phyloP scores from a whole-genome alignment of 2,888 invertebrate species.

The Microplitis manilae region DNA sequence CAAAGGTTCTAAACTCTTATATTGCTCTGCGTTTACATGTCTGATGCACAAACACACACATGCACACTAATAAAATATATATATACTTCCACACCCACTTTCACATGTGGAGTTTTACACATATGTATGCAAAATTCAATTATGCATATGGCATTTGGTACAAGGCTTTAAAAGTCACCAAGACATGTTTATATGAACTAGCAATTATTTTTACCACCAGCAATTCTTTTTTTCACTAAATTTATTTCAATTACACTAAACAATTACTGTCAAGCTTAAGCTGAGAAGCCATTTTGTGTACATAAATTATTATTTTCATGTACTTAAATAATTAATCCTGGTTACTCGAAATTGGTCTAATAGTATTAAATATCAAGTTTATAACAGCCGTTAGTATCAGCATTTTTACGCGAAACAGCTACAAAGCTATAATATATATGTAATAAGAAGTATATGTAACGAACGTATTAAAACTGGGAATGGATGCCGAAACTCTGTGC shows the following conservation, averaged over 20 bases:
- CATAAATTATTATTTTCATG: too few relatives aligned
- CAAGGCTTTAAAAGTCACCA: conserved; percentile 32
- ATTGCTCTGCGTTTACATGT: conserved; percentile 18
- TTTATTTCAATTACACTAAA: background rate
- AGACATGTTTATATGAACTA: conserved; percentile 20
- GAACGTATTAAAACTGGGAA: conserved; percentile 35
- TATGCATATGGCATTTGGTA: conserved; percentile 22
- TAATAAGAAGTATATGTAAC: too few relatives aligned
- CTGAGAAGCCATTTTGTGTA: too few relatives aligned
- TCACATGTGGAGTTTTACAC: background rate
- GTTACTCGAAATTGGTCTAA: too few relatives aligned
- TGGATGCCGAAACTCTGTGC: conserved; percentile 46
- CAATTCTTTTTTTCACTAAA: background rate
- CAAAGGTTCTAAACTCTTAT: conserved; percentile 24
- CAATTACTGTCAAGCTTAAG: background rate
- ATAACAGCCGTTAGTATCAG: too few relatives aligned
- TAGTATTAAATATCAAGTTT: too few relatives aligned
- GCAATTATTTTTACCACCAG: background rate
- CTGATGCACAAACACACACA: background rate
- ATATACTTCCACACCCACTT: too few relatives aligned
- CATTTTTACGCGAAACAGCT: too few relatives aligned
- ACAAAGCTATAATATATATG: too few relatives aligned
- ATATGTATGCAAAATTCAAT: conserved; percentile 30
- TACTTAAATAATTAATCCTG: too few relatives aligned
- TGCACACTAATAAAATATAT: background rate